These are phyloP conservation scores for Agrotis ipsilon DNA, from an alignment of 2,888 invertebrate species.

Conservation along the genomic window DNA sequence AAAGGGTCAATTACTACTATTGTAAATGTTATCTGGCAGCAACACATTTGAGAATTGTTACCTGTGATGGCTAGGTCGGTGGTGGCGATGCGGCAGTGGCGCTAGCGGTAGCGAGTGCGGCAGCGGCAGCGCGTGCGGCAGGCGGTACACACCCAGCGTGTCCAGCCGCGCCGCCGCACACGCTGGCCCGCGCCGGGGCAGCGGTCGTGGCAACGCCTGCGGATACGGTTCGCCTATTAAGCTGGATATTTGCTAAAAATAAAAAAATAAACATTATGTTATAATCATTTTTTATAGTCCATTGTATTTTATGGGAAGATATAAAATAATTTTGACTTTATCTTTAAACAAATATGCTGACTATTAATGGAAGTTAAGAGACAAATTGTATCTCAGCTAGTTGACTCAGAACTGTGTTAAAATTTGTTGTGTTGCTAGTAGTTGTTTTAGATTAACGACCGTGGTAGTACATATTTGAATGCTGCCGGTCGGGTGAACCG, in stretches of 20 bases:
- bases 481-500: background rate
- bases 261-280: background rate
- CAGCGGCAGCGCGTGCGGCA: conserved; percentile 88
- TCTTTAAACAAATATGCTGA: too few relatives aligned
- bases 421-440: too few relatives aligned
- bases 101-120: conserved; percentile 85
- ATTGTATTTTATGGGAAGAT: too few relatives aligned
- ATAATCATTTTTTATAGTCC: too few relatives aligned
- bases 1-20: conserved; percentile 1
- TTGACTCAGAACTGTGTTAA: too few relatives aligned
- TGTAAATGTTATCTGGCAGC: conserved; percentile 12
- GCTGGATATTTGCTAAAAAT: background rate
- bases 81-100: conserved; percentile 83
- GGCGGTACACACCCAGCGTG: conserved; percentile 93
- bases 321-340: too few relatives aligned
- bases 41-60: conserved; percentile 56
- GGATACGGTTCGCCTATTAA: conserved; percentile 2
- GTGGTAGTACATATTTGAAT: background rate
- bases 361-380: too few relatives aligned
- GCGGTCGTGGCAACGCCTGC: conserved; percentile 88
- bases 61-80: conserved; percentile 84
- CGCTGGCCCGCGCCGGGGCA: conserved; percentile 86
- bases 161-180: conserved; percentile 92
- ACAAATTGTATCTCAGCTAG: too few relatives aligned
- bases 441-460: background rate